A percentile compares a stretch with the other conserved stretches of the same genome.
These are phyloP conservation scores for Capitulum mitella DNA, from an alignment of 2,888 invertebrate genomes.

Conservation along the genomic window DNA sequence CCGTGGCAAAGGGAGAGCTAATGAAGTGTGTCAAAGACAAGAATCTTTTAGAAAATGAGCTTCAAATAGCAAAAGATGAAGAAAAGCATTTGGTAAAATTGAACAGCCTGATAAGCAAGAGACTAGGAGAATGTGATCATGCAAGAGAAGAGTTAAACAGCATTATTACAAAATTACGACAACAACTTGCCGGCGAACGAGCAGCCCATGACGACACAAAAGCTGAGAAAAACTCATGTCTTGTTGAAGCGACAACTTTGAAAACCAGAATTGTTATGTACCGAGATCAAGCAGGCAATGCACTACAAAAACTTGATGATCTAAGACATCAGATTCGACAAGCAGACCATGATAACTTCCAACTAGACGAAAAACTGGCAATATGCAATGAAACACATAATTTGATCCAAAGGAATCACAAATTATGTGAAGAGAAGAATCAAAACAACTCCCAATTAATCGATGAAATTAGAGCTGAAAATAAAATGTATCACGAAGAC, in stretches of 20 bases:
- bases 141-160: not conserved
- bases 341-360: not conserved
- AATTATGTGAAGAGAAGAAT: not conserved
- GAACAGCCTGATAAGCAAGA: not conserved
- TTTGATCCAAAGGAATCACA: not conserved
- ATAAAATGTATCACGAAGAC: not conserved
- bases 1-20: not conserved
- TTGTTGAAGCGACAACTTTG: not conserved
- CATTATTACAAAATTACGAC: not conserved
- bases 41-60: not conserved
- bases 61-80: not conserved
- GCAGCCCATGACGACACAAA: not conserved
- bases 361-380: not conserved
- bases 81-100: not conserved
- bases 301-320: not conserved
- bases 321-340: too few species aligned
- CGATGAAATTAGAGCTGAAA: not conserved
- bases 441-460: not conserved
- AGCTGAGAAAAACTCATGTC: not conserved
- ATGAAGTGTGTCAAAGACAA: not conserved
- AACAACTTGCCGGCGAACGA: not conserved
- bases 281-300: not conserved
- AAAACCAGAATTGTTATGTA: not conserved
- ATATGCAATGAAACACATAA: not conserved
- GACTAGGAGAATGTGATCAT: too few species aligned